These are phyloP conservation scores for Alviniconcha strummeri DNA, from an alignment of 2,888 invertebrate species.

Conservation along the genomic window DNA sequence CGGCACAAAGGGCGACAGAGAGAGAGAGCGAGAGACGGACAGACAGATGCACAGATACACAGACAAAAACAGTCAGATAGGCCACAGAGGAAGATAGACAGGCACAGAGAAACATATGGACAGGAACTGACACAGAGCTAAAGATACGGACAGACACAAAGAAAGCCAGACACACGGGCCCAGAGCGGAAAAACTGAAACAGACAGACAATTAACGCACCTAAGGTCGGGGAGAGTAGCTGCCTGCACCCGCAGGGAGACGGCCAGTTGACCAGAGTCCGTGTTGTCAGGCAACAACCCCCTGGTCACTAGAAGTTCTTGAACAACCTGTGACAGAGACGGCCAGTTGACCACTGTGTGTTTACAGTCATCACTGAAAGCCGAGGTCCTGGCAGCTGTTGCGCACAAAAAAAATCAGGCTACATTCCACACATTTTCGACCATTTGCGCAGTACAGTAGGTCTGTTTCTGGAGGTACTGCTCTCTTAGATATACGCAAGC, in stretches of 20 bases:
- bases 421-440: too few relatives aligned
- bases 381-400: too few relatives aligned
- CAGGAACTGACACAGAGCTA: background rate
- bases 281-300: background rate
- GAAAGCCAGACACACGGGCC: background rate
- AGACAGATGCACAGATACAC: background rate
- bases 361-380: too few relatives aligned
- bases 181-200: background rate
- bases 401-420: too few relatives aligned
- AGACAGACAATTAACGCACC: background rate
- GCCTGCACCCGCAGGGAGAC: background rate
- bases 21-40: background rate
- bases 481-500: too few relatives aligned
- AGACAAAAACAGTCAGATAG: too few relatives aligned
- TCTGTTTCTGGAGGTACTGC: too few relatives aligned
- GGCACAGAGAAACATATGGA: background rate
- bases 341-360: too few relatives aligned
- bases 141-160: background rate
- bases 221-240: conserved; percentile 17
- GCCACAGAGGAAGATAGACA: background rate
- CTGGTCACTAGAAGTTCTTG: conserved; percentile 7
- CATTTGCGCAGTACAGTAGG: too few relatives aligned
- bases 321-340: background rate
- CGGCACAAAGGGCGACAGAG: too few relatives aligned
- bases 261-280: background rate